A percentile compares a stretch with the other conserved stretches of the same genome.
Conservation (phyloP, 2,113 vertebrate species). For the Aythya baeri region DNA sequence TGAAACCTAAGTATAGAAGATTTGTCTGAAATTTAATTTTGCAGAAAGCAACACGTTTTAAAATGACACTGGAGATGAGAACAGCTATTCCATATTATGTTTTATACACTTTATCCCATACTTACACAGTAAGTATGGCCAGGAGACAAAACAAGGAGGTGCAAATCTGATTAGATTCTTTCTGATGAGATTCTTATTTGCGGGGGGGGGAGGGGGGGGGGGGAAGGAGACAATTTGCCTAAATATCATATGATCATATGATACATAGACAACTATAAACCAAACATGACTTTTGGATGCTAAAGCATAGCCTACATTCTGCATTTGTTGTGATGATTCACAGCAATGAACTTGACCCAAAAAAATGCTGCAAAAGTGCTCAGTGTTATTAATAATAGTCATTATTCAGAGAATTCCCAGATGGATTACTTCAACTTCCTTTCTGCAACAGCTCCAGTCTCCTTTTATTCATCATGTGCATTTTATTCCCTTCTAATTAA, state of each 20-base stretch:
- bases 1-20: neutral
- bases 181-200: neutral
- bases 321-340: constrained; percentile 18
- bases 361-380: neutral
- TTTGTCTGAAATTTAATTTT: neutral
- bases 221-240: neutral
- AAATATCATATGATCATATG: neutral
- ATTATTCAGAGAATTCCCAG: constrained; percentile 36
- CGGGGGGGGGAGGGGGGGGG: neutral
- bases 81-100: neutral
- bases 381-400: constrained; percentile 7
- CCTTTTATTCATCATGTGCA: neutral
- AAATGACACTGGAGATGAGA: neutral
- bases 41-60: neutral
- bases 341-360: constrained; percentile 17
- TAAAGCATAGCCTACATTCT: neutral
- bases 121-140: neutral
- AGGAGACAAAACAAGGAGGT: neutral
- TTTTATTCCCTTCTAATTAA: constrained; percentile 60
- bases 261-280: neutral
- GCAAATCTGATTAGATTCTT: neutral
- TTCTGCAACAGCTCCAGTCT: neutral
- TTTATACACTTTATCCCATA: neutral
- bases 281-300: neutral
- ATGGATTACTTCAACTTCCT: constrained; percentile 2